phyloP scores from a whole-genome alignment of 2,888 invertebrate species.

The Notocelia uddmanniana region DNA sequence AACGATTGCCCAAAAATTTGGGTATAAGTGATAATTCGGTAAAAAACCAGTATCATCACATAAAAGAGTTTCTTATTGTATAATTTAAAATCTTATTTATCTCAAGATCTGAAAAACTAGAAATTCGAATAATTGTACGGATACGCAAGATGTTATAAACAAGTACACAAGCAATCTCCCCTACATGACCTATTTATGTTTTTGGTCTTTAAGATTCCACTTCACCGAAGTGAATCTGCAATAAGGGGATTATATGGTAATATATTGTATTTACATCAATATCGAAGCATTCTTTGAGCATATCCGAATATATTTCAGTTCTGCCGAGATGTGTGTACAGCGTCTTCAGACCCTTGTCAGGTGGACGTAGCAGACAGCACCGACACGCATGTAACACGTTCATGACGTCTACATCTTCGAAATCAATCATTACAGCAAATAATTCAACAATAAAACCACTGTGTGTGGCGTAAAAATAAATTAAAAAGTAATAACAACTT shows the following conservation, averaged over 20 bases:
- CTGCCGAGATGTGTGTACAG: conserved; percentile 65
- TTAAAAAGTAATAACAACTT: neutral
- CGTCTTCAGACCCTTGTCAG: conserved; percentile 69
- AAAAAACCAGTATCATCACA: too few species aligned
- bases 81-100: neutral
- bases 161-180: neutral
- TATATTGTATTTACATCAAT: conserved; percentile 67
- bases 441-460: neutral
- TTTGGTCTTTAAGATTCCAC: neutral
- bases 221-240: neutral
- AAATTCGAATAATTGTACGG: too few species aligned
- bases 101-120: neutral
- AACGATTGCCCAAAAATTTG: too few species aligned
- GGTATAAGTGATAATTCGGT: too few species aligned
- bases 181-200: neutral
- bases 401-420: conserved; percentile 53
- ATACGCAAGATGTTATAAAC: neutral
- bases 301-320: conserved; percentile 72
- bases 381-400: conserved; percentile 60
- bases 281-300: conserved; percentile 79
- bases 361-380: conserved; percentile 73
- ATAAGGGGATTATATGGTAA: neutral
- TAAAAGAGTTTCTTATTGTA: neutral
- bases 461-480: neutral
- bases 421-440: conserved; percentile 7